Percentiles rank a stretch among this genome's conserved stretches.
Conservation (phyloP, 2,113 vertebrate genomes). For the Condylura cristata region DNA sequence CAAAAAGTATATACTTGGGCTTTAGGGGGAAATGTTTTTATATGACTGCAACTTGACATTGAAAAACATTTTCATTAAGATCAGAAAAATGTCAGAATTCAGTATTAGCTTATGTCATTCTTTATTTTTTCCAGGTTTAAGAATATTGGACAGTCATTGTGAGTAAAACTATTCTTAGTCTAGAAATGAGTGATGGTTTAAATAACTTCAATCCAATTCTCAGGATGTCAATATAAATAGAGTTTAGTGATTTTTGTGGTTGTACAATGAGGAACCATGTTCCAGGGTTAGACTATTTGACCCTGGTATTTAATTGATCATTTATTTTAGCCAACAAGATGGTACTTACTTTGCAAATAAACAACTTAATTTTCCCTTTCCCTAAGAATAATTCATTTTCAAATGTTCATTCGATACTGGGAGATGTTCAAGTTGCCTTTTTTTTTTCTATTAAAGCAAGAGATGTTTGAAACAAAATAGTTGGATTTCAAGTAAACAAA, state of each 20-base stretch:
- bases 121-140: slow-evolving; percentile 60
- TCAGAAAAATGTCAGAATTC: slow-evolving; percentile 57
- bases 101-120: background rate
- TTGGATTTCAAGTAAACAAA: slow-evolving; percentile 40
- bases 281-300: slow-evolving; percentile 8
- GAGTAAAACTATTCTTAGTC: slow-evolving; percentile 49
- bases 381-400: slow-evolving; percentile 35
- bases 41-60: slow-evolving; percentile 8
- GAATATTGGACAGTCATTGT: slow-evolving; percentile 47
- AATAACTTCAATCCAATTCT: slow-evolving; percentile 43
- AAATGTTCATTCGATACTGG: slow-evolving; percentile 2
- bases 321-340: slow-evolving; percentile 55
- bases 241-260: slow-evolving; percentile 23
- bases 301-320: background rate
- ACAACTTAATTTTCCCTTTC: slow-evolving; percentile 45
- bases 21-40: slow-evolving; percentile 46
- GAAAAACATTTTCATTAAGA: slow-evolving; percentile 65
- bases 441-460: slow-evolving; percentile 24
- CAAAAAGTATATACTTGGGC: background rate
- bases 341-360: slow-evolving; percentile 32
- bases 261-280: background rate
- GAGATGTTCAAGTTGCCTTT: background rate
- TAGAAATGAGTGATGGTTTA: slow-evolving; percentile 52
- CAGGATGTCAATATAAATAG: background rate
- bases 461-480: slow-evolving; percentile 1